A percentile compares a stretch with the other conserved stretches of the same genome.
Evolutionary conservation across 2,113 vertebrate genomes (phyloP).

Genomic region (Bufo gargarizans): DNA sequence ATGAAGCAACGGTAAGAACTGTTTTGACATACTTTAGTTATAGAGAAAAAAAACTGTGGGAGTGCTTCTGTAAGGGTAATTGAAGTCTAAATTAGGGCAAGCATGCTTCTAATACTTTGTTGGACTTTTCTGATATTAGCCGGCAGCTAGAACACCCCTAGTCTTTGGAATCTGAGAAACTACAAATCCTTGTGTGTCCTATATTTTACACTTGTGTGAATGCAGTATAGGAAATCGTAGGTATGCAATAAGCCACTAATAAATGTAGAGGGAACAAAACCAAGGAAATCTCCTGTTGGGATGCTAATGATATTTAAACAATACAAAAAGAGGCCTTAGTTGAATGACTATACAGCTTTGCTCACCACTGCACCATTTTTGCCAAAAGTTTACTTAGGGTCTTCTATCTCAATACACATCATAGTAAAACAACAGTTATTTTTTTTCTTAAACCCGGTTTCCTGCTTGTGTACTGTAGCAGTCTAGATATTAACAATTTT

Average conservation of each 20-base stretch:
- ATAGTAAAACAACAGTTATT: neutral
- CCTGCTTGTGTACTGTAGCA: neutral
- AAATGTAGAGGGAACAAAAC: neutral
- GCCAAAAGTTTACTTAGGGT: neutral
- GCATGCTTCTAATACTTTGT: too few relatives aligned
- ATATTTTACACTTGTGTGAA: neutral
- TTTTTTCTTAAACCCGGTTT: neutral
- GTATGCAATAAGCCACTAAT: neutral
- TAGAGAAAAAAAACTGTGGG: too few relatives aligned
- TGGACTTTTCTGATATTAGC: too few relatives aligned
- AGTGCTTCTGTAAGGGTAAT: too few relatives aligned
- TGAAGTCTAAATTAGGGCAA: too few relatives aligned
- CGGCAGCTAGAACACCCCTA: too few relatives aligned
- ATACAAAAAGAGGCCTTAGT: neutral
- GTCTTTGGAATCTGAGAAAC: too few relatives aligned
- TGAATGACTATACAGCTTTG: neutral
- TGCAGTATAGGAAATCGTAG: neutral
- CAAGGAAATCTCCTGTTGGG: neutral
- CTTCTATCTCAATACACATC: neutral
- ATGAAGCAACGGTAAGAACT: too few relatives aligned
- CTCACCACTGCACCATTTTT: neutral
- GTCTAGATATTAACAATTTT: conserved; percentile 10
- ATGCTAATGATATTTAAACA: conserved; percentile 7
- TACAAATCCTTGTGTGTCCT: neutral
- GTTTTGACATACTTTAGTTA: too few relatives aligned